Evolutionary conservation across 2,888 invertebrate species (phyloP).

Genomic region (Folsomia candida): DNA sequence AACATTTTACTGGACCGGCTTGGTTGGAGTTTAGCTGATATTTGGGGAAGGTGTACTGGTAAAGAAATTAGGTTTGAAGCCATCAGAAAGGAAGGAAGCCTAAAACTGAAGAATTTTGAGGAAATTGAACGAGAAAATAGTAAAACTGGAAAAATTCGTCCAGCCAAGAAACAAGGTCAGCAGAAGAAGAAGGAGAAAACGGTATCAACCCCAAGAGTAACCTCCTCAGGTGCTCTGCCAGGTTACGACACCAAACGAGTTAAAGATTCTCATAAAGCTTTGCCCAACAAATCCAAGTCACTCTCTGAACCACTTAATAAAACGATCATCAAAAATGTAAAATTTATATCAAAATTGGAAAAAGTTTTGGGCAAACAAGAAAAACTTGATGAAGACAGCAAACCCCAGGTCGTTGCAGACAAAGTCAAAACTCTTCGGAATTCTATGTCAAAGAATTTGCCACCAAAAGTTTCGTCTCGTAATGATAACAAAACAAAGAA

Average conservation of each 20-base stretch:
- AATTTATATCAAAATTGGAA: background rate
- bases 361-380: background rate
- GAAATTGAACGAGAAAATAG: background rate
- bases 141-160: no score
- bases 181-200: no score
- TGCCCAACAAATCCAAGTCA: background rate
- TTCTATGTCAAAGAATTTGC: no score
- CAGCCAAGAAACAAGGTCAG: no score
- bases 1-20: slow-evolving; percentile 42
- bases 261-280: no score
- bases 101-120: background rate
- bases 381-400: no score
- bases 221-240: background rate
- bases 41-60: slow-evolving; percentile 37
- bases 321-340: no score
- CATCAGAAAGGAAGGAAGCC: background rate
- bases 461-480: no score
- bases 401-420: no score
- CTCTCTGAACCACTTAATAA: no score
- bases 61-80: slow-evolving; percentile 22
- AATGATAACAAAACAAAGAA: no score
- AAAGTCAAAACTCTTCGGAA: no score
- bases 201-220: background rate
- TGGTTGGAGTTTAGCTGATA: slow-evolving; percentile 42
- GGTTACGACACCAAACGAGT: background rate